Percentiles rank a stretch among this genome's conserved stretches.
Evolutionary conservation across 2,797 vertebrate species (phyloP).

Genomic region (Danio choprae): DNA sequence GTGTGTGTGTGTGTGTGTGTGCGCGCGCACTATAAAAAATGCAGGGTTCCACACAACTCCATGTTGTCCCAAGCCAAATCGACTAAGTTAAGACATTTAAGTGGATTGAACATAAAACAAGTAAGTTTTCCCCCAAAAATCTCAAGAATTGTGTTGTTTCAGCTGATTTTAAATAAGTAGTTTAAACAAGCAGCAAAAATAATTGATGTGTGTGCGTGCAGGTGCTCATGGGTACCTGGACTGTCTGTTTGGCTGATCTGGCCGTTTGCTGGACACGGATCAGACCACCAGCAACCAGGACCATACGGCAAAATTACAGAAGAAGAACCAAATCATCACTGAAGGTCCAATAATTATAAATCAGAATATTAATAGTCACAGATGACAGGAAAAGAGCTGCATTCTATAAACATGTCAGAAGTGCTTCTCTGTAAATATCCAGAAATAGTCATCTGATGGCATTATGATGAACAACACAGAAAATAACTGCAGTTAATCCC

Average conservation of each 20-base stretch:
- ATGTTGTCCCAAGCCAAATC: too few species aligned
- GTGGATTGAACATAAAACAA: too few species aligned
- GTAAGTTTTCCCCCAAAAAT: too few species aligned
- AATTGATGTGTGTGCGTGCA: conserved; percentile 3
- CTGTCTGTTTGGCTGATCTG: conserved; percentile 43
- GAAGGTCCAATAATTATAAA: conserved; percentile 6
- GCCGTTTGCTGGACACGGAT: conserved; percentile 54
- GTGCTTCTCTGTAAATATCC: not conserved
- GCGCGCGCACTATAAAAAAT: too few species aligned
- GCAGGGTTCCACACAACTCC: too few species aligned
- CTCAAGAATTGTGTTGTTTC: too few species aligned
- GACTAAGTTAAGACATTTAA: too few species aligned
- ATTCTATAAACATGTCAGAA: not conserved
- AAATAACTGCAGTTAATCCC: not conserved
- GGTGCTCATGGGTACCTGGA: conserved; percentile 54
- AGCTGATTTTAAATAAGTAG: too few species aligned
- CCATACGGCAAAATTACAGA: conserved; percentile 22
- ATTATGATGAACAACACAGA: not conserved
- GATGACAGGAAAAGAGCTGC: not conserved
- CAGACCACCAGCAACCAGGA: conserved; percentile 34
- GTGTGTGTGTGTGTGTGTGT: too few species aligned
- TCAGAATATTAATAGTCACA: not conserved
- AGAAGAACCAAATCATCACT: conserved; percentile 21
- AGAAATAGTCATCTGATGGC: not conserved
- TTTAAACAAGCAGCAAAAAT: too few species aligned